These are phyloP conservation scores for Leucoma salicis DNA, from an alignment of 2,888 invertebrate genomes.

Conservation along the genomic window DNA sequence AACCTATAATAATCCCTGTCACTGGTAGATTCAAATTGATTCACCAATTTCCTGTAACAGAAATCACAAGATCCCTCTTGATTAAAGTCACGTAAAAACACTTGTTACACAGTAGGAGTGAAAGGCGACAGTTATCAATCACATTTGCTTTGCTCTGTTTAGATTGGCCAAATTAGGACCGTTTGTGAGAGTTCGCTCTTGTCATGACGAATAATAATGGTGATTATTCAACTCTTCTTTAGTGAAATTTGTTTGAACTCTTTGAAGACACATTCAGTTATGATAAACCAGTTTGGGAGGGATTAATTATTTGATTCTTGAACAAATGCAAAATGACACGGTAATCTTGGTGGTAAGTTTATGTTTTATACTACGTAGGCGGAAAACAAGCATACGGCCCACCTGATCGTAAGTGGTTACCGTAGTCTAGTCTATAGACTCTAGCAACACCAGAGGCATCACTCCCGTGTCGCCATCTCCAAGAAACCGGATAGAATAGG, in stretches of 20 bases:
- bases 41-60: conserved; percentile 53
- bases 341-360: no score
- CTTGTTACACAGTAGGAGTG: conserved; percentile 57
- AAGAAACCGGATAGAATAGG: no score
- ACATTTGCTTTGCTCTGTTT: conserved; percentile 58
- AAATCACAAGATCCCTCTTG: conserved; percentile 46
- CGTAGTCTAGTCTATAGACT: no score
- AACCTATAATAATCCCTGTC: not conserved
- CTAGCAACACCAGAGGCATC: no score
- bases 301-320: no score
- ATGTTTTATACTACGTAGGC: no score
- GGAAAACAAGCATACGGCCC: no score
- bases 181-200: conserved; percentile 49
- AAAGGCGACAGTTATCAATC: conserved; percentile 54
- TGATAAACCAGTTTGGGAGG: no score
- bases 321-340: no score
- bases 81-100: conserved; percentile 69
- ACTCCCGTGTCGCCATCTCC: no score
- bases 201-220: conserved; percentile 62
- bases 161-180: conserved; percentile 69
- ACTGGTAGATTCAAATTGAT: conserved; percentile 38
- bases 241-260: conserved; percentile 27
- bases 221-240: conserved; percentile 60
- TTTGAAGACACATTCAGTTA: conserved; percentile 23
- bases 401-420: no score